Percentiles rank a stretch among this genome's conserved stretches.
These are phyloP conservation scores for Coelopa frigida DNA, from an alignment of 1,140 invertebrate genomes.

Conservation along the genomic window DNA sequence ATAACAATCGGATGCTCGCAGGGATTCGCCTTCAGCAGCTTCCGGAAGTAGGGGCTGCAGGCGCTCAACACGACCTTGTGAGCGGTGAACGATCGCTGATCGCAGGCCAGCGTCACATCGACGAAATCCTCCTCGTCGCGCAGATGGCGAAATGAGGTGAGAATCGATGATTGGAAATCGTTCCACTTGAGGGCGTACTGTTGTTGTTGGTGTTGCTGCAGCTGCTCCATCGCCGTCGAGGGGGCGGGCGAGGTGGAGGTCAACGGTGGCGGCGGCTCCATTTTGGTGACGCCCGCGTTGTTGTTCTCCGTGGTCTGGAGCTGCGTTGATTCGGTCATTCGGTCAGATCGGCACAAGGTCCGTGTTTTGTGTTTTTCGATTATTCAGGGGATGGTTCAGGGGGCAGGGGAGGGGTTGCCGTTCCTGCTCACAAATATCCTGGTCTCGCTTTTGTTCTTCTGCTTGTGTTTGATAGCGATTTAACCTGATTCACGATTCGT, in stretches of 20 bases:
- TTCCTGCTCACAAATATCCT: background rate
- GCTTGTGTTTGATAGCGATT: background rate
- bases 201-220: conserved; percentile 53
- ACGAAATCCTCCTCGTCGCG: conserved; percentile 81
- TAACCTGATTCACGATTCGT: too few species aligned
- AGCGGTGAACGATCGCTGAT: conserved; percentile 78
- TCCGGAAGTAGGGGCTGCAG: conserved; percentile 86
- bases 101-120: conserved; percentile 87
- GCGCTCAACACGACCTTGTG: conserved; percentile 88
- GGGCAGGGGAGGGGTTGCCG: background rate
- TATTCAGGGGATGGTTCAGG: background rate
- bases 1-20: conserved; percentile 92
- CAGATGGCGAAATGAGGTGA: conserved; percentile 78
- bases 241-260: conserved; percentile 16
- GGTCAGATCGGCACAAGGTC: conserved; percentile 7
- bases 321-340: conserved; percentile 45
- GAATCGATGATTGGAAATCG: conserved; percentile 83
- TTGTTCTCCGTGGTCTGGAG: conserved; percentile 43
- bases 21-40: conserved; percentile 83
- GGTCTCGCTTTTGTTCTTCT: background rate
- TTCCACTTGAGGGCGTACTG: conserved; percentile 90
- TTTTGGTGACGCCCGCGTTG: conserved; percentile 43
- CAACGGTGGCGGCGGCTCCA: conserved; percentile 41
- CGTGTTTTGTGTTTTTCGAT: conserved; percentile 4
- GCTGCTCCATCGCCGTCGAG: conserved; percentile 11